Conservation (phyloP, 92 coral and sea anemone species). For the Blastomussa wellsi region DNA sequence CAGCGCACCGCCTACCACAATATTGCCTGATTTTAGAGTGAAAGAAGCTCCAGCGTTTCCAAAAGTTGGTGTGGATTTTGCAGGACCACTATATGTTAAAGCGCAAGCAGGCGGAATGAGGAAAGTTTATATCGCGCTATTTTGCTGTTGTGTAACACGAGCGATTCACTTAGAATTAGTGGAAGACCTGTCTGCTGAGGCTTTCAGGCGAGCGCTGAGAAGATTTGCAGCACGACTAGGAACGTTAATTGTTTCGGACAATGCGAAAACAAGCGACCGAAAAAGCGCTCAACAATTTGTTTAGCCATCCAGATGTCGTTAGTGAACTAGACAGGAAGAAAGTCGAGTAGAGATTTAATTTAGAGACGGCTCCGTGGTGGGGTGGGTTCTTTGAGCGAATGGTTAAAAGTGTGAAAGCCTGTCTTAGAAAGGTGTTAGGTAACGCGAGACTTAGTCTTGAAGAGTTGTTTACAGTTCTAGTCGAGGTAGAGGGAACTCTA, state of each 20-base stretch:
- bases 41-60: slow-evolving; percentile 32
- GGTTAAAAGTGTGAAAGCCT: slow-evolving; percentile 38
- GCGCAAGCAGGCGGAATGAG: slow-evolving; percentile 18
- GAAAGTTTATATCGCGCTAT: slow-evolving; percentile 37
- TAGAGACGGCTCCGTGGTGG: slow-evolving; percentile 57
- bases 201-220: slow-evolving; percentile 23
- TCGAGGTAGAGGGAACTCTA: slow-evolving; percentile 58
- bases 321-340: slow-evolving; percentile 12
- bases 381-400: slow-evolving; percentile 50
- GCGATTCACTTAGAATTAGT: slow-evolving; percentile 47
- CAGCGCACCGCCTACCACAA: slow-evolving; percentile 37
- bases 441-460: slow-evolving; percentile 51
- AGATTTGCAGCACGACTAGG: slow-evolving; percentile 43
- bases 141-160: slow-evolving; percentile 43
- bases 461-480: slow-evolving; percentile 48
- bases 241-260: slow-evolving; percentile 42
- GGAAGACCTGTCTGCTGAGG: slow-evolving; percentile 27
- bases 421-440: slow-evolving; percentile 43
- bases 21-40: slow-evolving; percentile 41
- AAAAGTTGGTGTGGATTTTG: slow-evolving; percentile 52
- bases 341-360: slow-evolving; percentile 40
- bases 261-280: slow-evolving; percentile 32
- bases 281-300: slow-evolving; percentile 22
- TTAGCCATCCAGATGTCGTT: slow-evolving; percentile 25
- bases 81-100: slow-evolving; percentile 55